Conservation (phyloP, 2,113 vertebrate genomes). For the Phrynocephalus versicolor region DNA sequence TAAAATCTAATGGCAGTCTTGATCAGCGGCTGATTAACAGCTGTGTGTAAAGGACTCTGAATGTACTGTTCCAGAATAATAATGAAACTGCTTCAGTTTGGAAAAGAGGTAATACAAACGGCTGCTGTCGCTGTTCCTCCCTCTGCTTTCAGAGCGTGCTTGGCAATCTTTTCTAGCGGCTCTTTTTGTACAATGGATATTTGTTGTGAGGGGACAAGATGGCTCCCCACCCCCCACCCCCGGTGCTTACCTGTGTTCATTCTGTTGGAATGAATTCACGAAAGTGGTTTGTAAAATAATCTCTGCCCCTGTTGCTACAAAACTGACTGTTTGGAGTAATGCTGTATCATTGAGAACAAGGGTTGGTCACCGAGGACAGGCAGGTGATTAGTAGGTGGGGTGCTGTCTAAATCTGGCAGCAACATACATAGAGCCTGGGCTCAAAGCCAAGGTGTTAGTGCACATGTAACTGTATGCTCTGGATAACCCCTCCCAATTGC, state of each 20-base stretch:
- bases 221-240: neutral
- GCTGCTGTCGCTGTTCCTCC: neutral
- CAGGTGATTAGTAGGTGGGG: no score
- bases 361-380: neutral
- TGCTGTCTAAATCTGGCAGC: no score
- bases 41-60: neutral
- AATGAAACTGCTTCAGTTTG: slow-evolving; percentile 8
- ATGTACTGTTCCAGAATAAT: neutral
- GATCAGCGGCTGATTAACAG: slow-evolving; percentile 6
- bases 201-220: neutral
- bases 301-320: neutral
- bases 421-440: no score
- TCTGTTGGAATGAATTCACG: neutral
- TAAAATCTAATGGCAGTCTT: slow-evolving; percentile 10
- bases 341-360: neutral
- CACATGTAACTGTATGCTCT: no score
- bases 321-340: neutral
- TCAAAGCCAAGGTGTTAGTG: no score
- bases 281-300: neutral
- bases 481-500: no score
- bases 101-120: neutral
- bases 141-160: neutral
- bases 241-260: neutral
- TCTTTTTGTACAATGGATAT: neutral
- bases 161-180: neutral